Conservation (phyloP, 2,797 vertebrate genomes). For the Gambelia wislizenii region DNA sequence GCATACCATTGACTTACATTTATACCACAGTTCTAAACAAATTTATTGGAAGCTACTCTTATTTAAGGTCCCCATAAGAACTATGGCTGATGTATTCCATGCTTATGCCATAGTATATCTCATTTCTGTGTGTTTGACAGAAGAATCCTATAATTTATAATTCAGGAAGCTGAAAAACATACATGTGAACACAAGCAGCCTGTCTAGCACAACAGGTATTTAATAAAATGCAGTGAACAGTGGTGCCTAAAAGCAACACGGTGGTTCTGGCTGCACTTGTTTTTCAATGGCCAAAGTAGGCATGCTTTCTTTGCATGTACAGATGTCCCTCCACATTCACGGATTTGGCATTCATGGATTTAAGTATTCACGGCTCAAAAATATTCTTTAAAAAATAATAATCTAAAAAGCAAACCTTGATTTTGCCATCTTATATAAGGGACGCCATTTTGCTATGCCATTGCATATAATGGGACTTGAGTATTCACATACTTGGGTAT, state of each 20-base stretch:
- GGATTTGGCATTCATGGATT: too few relatives aligned
- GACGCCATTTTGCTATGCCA: too few relatives aligned
- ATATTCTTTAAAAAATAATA: too few relatives aligned
- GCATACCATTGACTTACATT: neutral
- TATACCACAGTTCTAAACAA: neutral
- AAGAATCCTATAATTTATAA: neutral
- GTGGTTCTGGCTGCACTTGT: neutral
- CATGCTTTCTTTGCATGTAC: neutral
- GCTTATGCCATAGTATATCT: neutral
- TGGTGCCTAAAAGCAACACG: neutral
- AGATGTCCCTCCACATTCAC: too few relatives aligned
- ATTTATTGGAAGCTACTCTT: neutral
- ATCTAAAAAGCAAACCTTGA: too few relatives aligned
- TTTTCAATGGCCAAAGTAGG: neutral
- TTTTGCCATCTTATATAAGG: too few relatives aligned
- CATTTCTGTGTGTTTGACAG: neutral
- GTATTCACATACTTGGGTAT: too few relatives aligned
- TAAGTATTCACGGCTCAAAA: too few relatives aligned
- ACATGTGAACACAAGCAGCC: neutral
- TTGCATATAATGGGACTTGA: too few relatives aligned
- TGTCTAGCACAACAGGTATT: neutral
- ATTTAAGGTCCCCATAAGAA: neutral
- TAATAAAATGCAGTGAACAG: neutral
- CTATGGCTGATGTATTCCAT: neutral
- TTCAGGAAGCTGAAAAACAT: neutral